Base-by-base conservation (phyloP, 2,797 vertebrate species). In the Acrossocheilus fasciatus region DNA sequence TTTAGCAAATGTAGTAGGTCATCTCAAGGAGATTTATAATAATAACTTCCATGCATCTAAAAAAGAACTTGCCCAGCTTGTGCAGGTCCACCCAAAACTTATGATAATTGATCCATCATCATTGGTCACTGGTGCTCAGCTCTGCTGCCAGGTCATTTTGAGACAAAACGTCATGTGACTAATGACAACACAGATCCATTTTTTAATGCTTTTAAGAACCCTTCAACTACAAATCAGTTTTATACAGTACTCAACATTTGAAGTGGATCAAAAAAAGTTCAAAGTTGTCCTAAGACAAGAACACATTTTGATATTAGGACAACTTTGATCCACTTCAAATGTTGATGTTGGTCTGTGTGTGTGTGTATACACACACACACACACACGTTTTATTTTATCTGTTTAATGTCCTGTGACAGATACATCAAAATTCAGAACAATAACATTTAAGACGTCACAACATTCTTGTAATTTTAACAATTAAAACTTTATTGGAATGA, bases 401-500 rank as follows among this genome's bases (percentile, higher is more conserved):
- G 41, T 9, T 18, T 9, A 50, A 50, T 18, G 14, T 26, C 70
- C 23, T 30, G n/a, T 18, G 50, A 54, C 10, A 12, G 15, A 43
- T 30, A 26, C 7, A 17, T 59, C 64, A 45, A 30, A 17, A 41
- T 41, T 41, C 52, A 50, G 62, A 59, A 30, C 20, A 75, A 52
- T 4, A 50, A 82, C 43, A 69, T 26, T 77, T 91, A 69, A 93
- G 84, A 93, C 85, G 85, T 7, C 26, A 92, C 81, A 87, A 93
- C 87, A 90, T 92, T 72, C 89, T 90, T 83, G 93, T 93, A 93
- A 94, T 95, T 95, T 96, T 96, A 95, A 96, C 95, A 96, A 96
- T 95, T 96, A 96, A 95, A 96, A 96, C 95, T 96, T 96, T 96
- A 96, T 96, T 96, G 96, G 96, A 96, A 96, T 96, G 95, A 96